Evolutionary conservation across 1,140 invertebrate species (phyloP), one percentile per base, ranked within the genome.

Genomic region (Eriosoma lanigerum): DNA sequence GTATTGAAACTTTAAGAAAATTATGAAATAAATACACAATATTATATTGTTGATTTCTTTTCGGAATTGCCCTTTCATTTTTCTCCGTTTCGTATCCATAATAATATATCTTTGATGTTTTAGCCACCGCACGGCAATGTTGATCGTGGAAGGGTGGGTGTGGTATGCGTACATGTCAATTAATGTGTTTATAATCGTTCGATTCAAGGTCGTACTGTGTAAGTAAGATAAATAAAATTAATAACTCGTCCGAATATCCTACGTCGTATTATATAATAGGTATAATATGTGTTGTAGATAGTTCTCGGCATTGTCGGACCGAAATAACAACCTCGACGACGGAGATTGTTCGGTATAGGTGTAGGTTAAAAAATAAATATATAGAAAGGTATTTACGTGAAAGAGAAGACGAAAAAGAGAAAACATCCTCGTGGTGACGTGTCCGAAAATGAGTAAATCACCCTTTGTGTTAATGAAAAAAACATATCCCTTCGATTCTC

Each of bases 181-280:
- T 64, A 38, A 38, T 1, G 62, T 64, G 10, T 64, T 38, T 38
- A 38, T 32, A 60, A 29, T 64, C 19, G 9, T 38, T 38, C 17
- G 60, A 64, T 64, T 12, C 15, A 62, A 62, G 60, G 60, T 62
- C 60, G 60, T 19, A 38, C 38, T 19, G 62, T 44, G 62, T 19
- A 21, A 13, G 10, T n/a, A 64, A 12, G 1, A 5, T 10, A 21
- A 64, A 62, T n/a, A 64, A 64, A 29, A 62, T 62, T 19, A 32
- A 64, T 32, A 64, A 64, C 62, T 64, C 15, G 62, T 64, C 19
- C 32, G 19, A 13, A 64, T 64, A 29, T 64, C 13, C 13, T 10
- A 48, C 32, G 3, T 13, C 46, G 13, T 12, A 8, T 8, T 48
- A 48, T 48, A 15, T 12, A 13, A 10, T 48, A 48, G 1, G 10